Evolutionary conservation across 2,113 vertebrate genomes (phyloP).

Genomic region (Pseudorectes ferrugineus): DNA sequence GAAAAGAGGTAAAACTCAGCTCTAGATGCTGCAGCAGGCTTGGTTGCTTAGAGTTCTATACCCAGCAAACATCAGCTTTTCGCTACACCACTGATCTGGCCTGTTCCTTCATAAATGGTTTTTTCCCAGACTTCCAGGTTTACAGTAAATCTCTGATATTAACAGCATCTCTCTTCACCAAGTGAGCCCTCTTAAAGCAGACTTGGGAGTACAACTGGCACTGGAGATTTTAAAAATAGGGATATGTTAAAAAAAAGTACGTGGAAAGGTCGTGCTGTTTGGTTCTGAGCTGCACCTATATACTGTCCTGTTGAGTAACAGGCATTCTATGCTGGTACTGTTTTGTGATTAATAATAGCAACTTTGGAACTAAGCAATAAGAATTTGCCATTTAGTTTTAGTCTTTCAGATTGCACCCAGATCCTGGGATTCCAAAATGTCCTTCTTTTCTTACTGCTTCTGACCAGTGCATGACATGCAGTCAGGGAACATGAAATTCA

Average conservation of each 20-base stretch:
- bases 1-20: constrained; percentile 67
- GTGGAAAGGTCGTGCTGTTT: background rate
- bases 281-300: background rate
- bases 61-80: background rate
- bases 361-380: background rate
- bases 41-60: background rate
- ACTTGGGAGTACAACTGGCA: background rate
- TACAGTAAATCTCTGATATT: background rate
- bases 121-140: background rate
- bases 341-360: background rate
- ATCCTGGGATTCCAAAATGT: background rate
- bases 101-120: background rate
- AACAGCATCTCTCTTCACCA: background rate
- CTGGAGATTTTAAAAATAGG: background rate
- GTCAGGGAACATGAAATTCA: background rate
- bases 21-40: background rate
- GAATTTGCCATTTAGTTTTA: background rate
- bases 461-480: background rate
- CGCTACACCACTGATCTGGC: background rate
- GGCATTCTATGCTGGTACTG: background rate
- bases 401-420: background rate
- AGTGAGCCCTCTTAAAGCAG: background rate
- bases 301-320: background rate
- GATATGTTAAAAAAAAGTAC: background rate
- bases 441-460: background rate